Evolutionary conservation across 2,888 invertebrate genomes (phyloP), one percentile per base, ranked within the genome.

Genomic region (Drosophila macrospina): DNA sequence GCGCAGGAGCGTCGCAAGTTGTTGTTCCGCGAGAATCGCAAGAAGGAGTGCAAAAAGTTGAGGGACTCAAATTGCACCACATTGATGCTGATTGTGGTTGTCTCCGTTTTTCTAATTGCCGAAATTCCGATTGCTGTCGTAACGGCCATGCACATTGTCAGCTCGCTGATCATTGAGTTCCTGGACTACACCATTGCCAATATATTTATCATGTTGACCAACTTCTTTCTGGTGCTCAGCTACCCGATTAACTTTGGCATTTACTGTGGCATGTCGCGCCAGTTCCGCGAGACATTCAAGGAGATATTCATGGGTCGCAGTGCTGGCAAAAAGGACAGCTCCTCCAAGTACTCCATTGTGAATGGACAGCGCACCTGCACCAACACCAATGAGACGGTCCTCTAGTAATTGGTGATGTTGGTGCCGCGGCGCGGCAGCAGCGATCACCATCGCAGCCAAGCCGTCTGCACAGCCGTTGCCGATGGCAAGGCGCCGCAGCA

Each of bases 201-300:
- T 89, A 94, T 95, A 20, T 93, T 96, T 70, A 95, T 97, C 62
- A 91, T 96, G 69, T 95, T 97, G 89, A 97, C 97, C 10, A 98
- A 98, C 93, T 97, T 98, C 93, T 96, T 97, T 91, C 96, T 98
- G 68, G 95, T 98, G 64, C 94, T 97, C 37, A 97, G 97, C 47
- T 98, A 98, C 92, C 98, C 98, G 10, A 96, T 98, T 63, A 98
- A 98, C 91, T 98, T 98, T 89, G 98, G 97, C 67, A 98, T 98
- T 76, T 98, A 98, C 90, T 98, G 98, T 91, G 98, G 98, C 20
- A 99, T 98, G 98, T 97, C 97, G 32, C 93, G 97, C 32, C 97
- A 97, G 91, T 98, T 98, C 92, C 94, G 98, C 52, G 97, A 98
- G 91, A 98, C 98, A 0, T 98, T 98, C 91, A 97, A 97, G 88